Evolutionary conservation across 2,113 vertebrate genomes (phyloP).

Genomic region (human): GRCh38 chr3:4753501-4754000

Average conservation of each 20-base stretch:
- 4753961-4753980: accelerated
- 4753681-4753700: background rate
- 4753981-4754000: background rate
- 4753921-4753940: background rate
- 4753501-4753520: background rate
- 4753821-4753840: background rate
- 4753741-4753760: background rate
- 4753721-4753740: background rate
- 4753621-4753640: background rate
- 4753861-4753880: no score
- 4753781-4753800: background rate
- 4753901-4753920: background rate
- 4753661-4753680: background rate
- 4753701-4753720: no score
- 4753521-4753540: background rate
- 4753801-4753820: background rate
- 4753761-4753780: background rate
- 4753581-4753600: background rate
- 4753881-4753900: background rate
- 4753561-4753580: accelerated
- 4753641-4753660: background rate
- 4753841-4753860: background rate
- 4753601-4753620: background rate
- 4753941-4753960: background rate
- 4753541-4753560: background rate